phyloP scores from a whole-genome alignment of 2,797 vertebrate species.

The Limosa lapponica region DNA sequence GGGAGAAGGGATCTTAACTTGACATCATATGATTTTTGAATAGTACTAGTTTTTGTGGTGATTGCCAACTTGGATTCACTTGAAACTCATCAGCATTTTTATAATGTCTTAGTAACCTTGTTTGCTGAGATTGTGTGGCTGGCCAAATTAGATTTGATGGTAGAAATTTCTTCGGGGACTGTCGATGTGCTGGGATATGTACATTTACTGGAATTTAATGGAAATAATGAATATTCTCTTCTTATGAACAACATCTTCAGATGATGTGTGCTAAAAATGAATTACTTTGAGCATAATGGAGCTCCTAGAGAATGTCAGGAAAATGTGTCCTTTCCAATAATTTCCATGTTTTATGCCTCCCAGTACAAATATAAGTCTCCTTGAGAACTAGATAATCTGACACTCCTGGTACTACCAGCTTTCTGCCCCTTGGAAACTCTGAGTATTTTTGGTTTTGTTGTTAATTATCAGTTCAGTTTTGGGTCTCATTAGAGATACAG shows the following conservation, averaged over 20 bases:
- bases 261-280: neutral
- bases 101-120: constrained; percentile 34
- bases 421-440: neutral
- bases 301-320: neutral
- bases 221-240: constrained; percentile 26
- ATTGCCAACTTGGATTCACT: neutral
- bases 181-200: neutral
- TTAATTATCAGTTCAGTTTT: neutral
- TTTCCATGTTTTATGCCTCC: neutral
- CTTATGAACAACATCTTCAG: neutral
- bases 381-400: neutral
- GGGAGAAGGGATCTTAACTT: neutral
- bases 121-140: constrained; percentile 3
- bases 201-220: constrained; percentile 20
- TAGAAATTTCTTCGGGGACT: constrained; percentile 11
- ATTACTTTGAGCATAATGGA: neutral
- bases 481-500: neutral
- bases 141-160: constrained; percentile 16
- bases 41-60: neutral
- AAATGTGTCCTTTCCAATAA: neutral
- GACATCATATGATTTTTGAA: neutral
- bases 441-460: neutral
- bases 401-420: neutral
- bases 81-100: constrained; percentile 38
- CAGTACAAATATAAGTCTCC: neutral